These are phyloP conservation scores for Jacana jacana DNA, from an alignment of 2,113 vertebrate species.

Conservation along the genomic window DNA sequence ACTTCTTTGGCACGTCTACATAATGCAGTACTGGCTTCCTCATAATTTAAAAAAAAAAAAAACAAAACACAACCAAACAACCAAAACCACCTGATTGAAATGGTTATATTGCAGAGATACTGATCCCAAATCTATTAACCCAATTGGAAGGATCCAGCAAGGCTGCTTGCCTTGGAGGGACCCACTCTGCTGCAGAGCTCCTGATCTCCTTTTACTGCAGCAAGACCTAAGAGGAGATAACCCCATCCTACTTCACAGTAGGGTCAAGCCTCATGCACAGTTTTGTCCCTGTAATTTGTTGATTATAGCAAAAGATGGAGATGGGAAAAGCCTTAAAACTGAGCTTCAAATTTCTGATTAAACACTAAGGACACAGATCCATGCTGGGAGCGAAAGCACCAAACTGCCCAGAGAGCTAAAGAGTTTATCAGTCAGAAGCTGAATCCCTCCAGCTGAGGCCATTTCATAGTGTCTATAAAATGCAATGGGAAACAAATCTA, in stretches of 20 bases:
- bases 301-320: neutral
- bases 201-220: neutral
- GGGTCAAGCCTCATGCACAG: neutral
- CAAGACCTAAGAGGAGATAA: neutral
- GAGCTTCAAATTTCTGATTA: neutral
- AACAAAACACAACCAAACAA: too few relatives aligned
- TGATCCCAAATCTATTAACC: neutral
- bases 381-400: neutral
- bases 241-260: neutral
- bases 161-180: neutral
- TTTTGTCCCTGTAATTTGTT: neutral
- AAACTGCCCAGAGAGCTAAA: neutral
- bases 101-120: neutral
- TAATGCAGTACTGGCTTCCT: neutral
- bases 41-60: too few relatives aligned
- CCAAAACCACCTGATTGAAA: neutral
- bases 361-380: neutral
- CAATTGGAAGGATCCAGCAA: neutral
- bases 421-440: neutral
- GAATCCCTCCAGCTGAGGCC: neutral
- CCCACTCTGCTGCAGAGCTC: neutral
- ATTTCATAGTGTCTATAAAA: neutral
- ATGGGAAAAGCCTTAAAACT: neutral
- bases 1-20: neutral
- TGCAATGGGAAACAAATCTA: neutral